Evolutionary conservation across 2,888 invertebrate species (phyloP).

Genomic region (Tetranychus piercei): DNA sequence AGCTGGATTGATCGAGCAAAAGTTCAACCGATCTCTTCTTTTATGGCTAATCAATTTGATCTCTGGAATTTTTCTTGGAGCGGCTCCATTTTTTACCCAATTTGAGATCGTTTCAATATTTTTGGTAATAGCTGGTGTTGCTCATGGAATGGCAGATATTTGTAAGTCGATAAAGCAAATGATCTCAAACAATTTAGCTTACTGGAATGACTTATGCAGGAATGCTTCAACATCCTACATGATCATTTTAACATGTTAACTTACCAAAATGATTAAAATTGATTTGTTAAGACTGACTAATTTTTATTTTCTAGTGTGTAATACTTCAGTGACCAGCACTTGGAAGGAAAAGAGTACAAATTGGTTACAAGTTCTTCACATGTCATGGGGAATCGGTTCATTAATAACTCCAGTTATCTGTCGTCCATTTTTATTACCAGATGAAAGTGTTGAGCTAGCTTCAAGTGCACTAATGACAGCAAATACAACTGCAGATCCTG

Average conservation of each 20-base stretch:
- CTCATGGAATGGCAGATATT: background rate
- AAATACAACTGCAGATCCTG: background rate
- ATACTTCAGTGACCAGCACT: background rate
- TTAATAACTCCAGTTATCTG: background rate
- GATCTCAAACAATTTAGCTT: background rate
- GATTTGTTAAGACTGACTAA: no score
- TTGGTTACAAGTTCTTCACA: background rate
- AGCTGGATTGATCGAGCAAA: background rate
- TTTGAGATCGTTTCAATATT: background rate
- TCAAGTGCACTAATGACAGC: background rate
- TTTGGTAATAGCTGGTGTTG: background rate
- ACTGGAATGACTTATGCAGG: no score
- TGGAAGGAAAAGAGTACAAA: background rate
- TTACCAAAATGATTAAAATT: no score
- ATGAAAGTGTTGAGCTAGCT: background rate
- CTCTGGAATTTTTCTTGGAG: background rate
- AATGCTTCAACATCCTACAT: no score
- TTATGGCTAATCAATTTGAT: background rate
- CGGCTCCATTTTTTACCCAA: background rate
- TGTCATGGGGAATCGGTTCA: background rate
- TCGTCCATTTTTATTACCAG: background rate
- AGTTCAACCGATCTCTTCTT: background rate
- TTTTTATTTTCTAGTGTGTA: background rate
- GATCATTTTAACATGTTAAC: no score
- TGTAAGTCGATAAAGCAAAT: background rate